phyloP scores from a whole-genome alignment of 2,888 invertebrate genomes.

The Harpagoxenus sublaevis region DNA sequence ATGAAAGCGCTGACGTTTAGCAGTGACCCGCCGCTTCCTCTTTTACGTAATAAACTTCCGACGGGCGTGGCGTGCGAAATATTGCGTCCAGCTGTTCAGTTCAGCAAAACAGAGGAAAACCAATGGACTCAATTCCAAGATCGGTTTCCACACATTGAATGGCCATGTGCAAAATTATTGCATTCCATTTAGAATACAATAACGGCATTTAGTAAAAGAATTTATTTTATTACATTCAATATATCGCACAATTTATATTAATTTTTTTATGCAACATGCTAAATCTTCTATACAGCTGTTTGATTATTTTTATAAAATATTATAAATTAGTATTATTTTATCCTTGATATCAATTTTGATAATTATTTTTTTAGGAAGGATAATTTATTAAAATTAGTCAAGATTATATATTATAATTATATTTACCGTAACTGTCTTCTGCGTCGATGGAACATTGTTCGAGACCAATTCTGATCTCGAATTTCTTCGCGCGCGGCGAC shows the following conservation, averaged over 20 bases:
- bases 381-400: slow-evolving; percentile 14
- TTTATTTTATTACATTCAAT: not conserved
- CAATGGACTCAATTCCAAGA: slow-evolving; percentile 13
- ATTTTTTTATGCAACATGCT: not conserved
- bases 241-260: not conserved
- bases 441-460: slow-evolving; percentile 76
- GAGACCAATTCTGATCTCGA: slow-evolving; percentile 74
- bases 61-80: not conserved
- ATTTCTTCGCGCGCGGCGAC: slow-evolving; percentile 74
- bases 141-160: not conserved
- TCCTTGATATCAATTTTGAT: not conserved
- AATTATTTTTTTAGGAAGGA: not conserved
- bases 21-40: slow-evolving; percentile 57
- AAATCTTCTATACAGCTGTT: not conserved
- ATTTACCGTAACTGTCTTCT: slow-evolving; percentile 76
- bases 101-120: slow-evolving; percentile 35
- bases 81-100: slow-evolving; percentile 38
- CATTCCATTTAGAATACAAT: not conserved
- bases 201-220: not conserved
- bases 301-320: not conserved
- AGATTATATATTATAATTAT: slow-evolving; percentile 10
- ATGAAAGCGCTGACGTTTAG: slow-evolving; percentile 59
- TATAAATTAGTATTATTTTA: not conserved
- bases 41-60: slow-evolving; percentile 53
- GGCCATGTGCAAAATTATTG: not conserved